phyloP scores from a whole-genome alignment of 2,797 vertebrate species.

The Pangasius macronema region DNA sequence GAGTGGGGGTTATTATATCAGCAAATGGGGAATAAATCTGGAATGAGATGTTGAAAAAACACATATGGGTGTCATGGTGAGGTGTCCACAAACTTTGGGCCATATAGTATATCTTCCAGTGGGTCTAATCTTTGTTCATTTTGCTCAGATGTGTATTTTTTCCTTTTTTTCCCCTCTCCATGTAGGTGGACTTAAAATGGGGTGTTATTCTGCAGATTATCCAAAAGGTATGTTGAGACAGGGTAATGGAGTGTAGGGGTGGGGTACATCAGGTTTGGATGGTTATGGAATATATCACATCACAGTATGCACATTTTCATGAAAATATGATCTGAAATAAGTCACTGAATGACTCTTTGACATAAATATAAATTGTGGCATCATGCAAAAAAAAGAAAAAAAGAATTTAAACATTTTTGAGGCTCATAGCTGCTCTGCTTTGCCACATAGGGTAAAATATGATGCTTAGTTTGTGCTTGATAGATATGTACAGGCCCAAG shows the following conservation, averaged over 20 bases:
- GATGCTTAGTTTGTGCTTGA: neutral
- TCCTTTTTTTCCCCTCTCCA: neutral
- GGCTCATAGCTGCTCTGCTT: neutral
- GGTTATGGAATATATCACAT: neutral
- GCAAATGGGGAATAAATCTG: neutral
- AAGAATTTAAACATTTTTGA: neutral
- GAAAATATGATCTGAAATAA: neutral
- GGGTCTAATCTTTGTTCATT: neutral
- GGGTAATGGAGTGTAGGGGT: neutral
- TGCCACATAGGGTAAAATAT: neutral
- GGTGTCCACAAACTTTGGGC: neutral
- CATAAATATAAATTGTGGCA: neutral
- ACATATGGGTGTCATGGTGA: neutral
- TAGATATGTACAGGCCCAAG: neutral
- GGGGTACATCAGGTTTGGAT: neutral
- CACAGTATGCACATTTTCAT: neutral
- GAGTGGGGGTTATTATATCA: neutral
- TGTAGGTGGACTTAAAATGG: constrained; percentile 87
- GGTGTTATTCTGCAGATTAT: constrained; percentile 86
- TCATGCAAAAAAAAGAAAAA: neutral
- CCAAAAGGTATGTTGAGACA: constrained; percentile 82
- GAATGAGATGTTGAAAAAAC: neutral
- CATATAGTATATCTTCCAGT: neutral
- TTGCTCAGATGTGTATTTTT: neutral
- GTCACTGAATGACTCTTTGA: neutral